Base-by-base conservation (phyloP, 2,888 invertebrate genomes). In the Sminthurinus aureus region DNA sequence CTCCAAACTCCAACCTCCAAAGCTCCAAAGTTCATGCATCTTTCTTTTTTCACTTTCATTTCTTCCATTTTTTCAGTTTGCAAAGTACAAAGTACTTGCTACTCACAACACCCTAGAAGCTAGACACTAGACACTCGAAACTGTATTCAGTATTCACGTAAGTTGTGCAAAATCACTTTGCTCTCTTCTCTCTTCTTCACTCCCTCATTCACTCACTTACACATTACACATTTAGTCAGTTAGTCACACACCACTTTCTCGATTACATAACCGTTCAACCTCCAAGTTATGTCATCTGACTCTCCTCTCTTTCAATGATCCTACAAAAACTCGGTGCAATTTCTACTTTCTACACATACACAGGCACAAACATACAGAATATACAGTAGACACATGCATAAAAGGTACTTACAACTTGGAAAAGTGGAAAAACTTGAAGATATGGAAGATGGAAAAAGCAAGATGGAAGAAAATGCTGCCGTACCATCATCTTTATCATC, bases 91-190 rank as follows among this genome's bases (percentile, higher is more conserved):
- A n/a, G n/a, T n/a, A n/a, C n/a, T n/a, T n/a, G n/a, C n/a, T n/a
- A n/a, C n/a, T n/a, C n/a, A n/a, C n/a, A n/a, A n/a, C n/a, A n/a
- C n/a, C n/a, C n/a, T n/a, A n/a, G n/a, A n/a, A n/a, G n/a, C n/a
- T n/a, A n/a, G n/a, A n/a, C n/a, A n/a, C n/a, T n/a, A n/a, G n/a
- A n/a, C n/a, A n/a, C n/a, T n/a, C n/a, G n/a, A n/a, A n/a, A n/a
- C n/a, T n/a, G n/a, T n/a, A n/a, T n/a, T n/a, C n/a, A n/a, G n/a
- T n/a, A n/a, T n/a, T 81, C 74, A 73, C 73, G 73, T 81, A 81
- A 81, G 74, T 81, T 81, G 81, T 81, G 81, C 74, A 81, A 81
- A 81, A 81, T 81, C 81, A 81, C 81, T 81, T 74, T 74, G 74
- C 81, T 81, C 81, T 75, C 64, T 77, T 81, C 81, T 75, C 38